A percentile compares a stretch with the other conserved stretches of the same genome.
These are phyloP conservation scores for Anthophora plumipes DNA, from an alignment of 2,888 invertebrate genomes.

Conservation along the genomic window DNA sequence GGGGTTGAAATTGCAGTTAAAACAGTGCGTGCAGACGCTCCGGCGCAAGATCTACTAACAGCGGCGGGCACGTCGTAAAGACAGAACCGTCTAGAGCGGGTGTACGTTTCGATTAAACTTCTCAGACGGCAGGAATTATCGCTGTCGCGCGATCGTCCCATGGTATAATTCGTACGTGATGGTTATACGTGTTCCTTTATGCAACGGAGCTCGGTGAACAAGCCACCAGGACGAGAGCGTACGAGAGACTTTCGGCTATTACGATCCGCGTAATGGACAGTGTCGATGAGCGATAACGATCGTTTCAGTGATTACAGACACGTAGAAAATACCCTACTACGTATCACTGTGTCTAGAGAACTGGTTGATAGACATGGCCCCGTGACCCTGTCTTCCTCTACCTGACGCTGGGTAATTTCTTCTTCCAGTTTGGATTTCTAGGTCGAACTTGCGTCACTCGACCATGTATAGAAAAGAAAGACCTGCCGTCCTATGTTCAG, in stretches of 20 bases:
- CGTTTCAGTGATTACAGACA: constrained; percentile 18
- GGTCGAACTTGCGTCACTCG: not conserved
- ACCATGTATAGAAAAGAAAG: not conserved
- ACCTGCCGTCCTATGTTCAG: not conserved
- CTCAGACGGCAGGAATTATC: constrained; percentile 75
- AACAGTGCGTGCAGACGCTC: constrained; percentile 48
- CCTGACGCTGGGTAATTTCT: constrained; percentile 23
- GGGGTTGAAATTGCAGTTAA: constrained; percentile 54
- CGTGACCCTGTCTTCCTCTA: not conserved
- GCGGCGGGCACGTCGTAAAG: constrained; percentile 49
- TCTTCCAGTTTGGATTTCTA: not conserved
- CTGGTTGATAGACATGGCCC: constrained; percentile 16
- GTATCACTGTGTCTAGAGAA: not conserved
- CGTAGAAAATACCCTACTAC: not conserved
- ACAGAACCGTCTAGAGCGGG: constrained; percentile 51
- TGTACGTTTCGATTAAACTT: constrained; percentile 75
- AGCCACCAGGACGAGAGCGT: not conserved
- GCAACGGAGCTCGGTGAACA: constrained; percentile 24
- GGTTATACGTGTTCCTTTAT: constrained; percentile 54
- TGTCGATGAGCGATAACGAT: constrained; percentile 60
- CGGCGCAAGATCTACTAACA: constrained; percentile 28
- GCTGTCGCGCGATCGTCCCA: constrained; percentile 71
- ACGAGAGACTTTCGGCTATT: constrained; percentile 58
- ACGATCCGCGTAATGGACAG: constrained; percentile 61
- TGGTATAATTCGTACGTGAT: constrained; percentile 68